Evolutionary conservation across 64 coral and sea anemone genomes (phyloP).

Genomic region (Dendronephthya gigantea): DNA sequence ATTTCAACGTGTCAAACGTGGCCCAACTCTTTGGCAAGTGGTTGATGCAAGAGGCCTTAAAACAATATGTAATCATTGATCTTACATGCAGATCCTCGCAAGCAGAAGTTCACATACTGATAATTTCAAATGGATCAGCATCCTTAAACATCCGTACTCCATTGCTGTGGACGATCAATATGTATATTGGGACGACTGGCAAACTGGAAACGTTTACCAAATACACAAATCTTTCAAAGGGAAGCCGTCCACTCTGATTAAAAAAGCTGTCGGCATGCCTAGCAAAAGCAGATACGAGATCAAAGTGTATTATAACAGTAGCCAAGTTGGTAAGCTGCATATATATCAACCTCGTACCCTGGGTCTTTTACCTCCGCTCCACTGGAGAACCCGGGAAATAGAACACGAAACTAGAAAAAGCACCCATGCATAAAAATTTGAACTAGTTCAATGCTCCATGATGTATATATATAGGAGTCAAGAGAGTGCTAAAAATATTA

Average conservation of each 20-base stretch:
- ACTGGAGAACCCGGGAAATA: too few species aligned
- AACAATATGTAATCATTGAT: too few species aligned
- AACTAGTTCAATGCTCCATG: too few species aligned
- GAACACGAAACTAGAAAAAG: too few species aligned
- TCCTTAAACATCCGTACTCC: background rate
- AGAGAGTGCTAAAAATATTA: too few species aligned
- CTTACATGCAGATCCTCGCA: background rate
- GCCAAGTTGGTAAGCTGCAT: background rate
- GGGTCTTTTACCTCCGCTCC: too few species aligned
- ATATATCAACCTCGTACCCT: background rate
- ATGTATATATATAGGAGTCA: too few species aligned
- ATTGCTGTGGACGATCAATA: slow-evolving; percentile 6
- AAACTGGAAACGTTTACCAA: background rate
- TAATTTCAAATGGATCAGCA: background rate
- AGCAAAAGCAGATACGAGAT: background rate
- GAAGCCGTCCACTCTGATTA: background rate
- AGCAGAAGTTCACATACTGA: background rate
- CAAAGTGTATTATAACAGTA: background rate
- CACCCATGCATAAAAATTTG: too few species aligned
- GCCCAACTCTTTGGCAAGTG: too few species aligned
- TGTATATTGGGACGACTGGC: slow-evolving; percentile 15
- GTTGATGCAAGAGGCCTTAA: too few species aligned
- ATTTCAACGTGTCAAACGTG: too few species aligned
- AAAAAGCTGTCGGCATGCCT: background rate
- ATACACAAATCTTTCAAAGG: background rate